A percentile compares a stretch with the other conserved stretches of the same genome.
Evolutionary conservation across 2,797 vertebrate species (phyloP).

Genomic region (Schizopygopsis malacanthus): DNA sequence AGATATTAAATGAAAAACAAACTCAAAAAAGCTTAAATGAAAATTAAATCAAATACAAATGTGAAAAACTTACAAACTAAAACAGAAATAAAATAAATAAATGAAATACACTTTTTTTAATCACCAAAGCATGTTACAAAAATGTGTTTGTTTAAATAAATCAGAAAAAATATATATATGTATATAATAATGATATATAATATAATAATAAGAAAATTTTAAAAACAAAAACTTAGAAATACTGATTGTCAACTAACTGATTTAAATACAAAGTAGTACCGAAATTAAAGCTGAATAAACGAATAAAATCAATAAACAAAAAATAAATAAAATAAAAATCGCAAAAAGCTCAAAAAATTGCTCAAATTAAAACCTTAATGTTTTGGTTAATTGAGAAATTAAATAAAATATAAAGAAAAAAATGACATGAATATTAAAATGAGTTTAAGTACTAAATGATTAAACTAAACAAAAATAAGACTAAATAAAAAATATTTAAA

Average conservation of each 20-base stretch:
- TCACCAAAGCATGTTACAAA: too few relatives aligned
- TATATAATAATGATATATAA: too few relatives aligned
- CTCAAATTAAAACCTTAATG: not conserved
- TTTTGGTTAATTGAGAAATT: not conserved
- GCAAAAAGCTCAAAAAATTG: not conserved
- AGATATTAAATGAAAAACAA: too few relatives aligned
- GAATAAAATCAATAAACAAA: not conserved
- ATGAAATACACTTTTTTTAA: too few relatives aligned
- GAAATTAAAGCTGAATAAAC: not conserved
- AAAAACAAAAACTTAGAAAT: too few relatives aligned
- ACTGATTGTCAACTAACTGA: too few relatives aligned
- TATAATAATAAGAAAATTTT: too few relatives aligned
- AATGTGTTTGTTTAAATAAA: too few relatives aligned
- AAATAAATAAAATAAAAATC: not conserved
- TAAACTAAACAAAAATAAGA: not conserved
- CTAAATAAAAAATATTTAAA: not conserved
- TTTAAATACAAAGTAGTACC: too few relatives aligned
- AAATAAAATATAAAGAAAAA: not conserved
- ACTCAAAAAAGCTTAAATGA: not conserved
- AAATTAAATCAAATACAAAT: too few relatives aligned
- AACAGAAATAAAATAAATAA: not conserved
- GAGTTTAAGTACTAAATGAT: not conserved
- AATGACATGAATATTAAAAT: not conserved
- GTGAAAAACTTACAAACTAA: too few relatives aligned
- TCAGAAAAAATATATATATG: too few relatives aligned